Base-by-base conservation (phyloP, 2,888 invertebrate genomes). In the Lottia scabra region DNA sequence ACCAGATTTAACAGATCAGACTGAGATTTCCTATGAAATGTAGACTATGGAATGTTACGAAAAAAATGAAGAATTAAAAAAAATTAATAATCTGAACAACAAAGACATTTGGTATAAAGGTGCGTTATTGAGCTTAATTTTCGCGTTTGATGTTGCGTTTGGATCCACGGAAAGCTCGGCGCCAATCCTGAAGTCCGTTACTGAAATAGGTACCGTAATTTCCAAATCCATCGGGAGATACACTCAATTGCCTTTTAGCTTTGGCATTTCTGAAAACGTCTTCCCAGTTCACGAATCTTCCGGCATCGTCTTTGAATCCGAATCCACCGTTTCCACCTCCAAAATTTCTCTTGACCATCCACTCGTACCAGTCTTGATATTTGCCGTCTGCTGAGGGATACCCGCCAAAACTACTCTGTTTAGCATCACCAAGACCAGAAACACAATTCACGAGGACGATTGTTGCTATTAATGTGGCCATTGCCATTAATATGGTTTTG, bases 161-260 rank as follows among this genome's bases (percentile, higher is more conserved):
- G 6, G 46, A 38, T n/a, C 76, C 72, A 48, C 66, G 68, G 63
- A 71, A 76, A 16, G 78, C 75, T 45, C 68, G 72, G 44, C 73
- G 74, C 78, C 78, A 78, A 71, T 78, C 78, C 62, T 78, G 78
- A 2, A 78, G 71, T n/a, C 76, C 78, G 66, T 76, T 72, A 30
- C 76, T 75, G 48, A 76, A 78, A 71, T 72, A 74, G 13, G 68
- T 56, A 30, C 68, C 68, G 69, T 66, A 71, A 71, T 67, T 65
- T 44, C 73, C 75, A 56, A 73, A 75, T 48, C 71, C 19, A 26
- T 62, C 62, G 12, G 44, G 71, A 8, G 62, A 66, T 10, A 45
- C 27, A 16, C 62, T 62, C 16, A 71, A 26, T 27, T 71, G 67
- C 30, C 71, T 26, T 23, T 71, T 71, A 15, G 38, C 30, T 38